Conservation (phyloP, 2,113 vertebrate species). For the Melanerpes formicivorus region DNA sequence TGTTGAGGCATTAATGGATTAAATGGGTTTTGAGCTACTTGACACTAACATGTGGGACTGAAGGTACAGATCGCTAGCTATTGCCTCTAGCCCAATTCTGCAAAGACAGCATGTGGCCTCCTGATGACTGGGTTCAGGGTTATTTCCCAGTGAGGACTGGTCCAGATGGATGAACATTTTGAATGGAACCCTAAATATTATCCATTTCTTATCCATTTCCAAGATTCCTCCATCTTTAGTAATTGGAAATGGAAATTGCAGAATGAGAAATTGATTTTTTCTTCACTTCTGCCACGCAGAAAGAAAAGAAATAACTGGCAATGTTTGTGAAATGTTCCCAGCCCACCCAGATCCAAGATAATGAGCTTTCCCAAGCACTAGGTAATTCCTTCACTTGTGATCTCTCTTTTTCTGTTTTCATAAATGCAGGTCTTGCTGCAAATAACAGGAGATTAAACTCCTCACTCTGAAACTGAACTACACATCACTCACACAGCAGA, state of each 20-base stretch:
- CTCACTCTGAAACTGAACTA: not conserved
- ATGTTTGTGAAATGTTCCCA: not conserved
- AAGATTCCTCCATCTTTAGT: conserved; percentile 17
- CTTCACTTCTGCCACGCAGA: not conserved
- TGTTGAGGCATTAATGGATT: not conserved
- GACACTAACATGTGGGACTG: not conserved
- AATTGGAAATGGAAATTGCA: conserved; percentile 55
- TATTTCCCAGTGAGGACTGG: not conserved
- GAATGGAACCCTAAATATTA: conserved; percentile 42
- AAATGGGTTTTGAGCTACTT: not conserved
- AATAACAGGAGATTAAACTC: conserved; percentile 44
- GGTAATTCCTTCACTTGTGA: not conserved
- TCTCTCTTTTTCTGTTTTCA: not conserved
- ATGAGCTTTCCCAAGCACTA: conserved; percentile 9
- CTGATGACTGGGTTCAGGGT: not conserved
- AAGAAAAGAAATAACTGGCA: conserved; percentile 23
- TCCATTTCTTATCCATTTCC: conserved; percentile 26
- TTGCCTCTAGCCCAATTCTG: not conserved
- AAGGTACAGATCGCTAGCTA: not conserved
- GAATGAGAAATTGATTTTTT: conserved; percentile 58
- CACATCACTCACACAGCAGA: conserved; percentile 7
- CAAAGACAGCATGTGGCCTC: not conserved
- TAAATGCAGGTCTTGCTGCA: not conserved
- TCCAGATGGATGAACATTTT: conserved; percentile 37
- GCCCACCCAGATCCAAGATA: conserved; percentile 31